Base-by-base conservation (phyloP, 1,140 invertebrate genomes). In the Magallana ariakensis region DNA sequence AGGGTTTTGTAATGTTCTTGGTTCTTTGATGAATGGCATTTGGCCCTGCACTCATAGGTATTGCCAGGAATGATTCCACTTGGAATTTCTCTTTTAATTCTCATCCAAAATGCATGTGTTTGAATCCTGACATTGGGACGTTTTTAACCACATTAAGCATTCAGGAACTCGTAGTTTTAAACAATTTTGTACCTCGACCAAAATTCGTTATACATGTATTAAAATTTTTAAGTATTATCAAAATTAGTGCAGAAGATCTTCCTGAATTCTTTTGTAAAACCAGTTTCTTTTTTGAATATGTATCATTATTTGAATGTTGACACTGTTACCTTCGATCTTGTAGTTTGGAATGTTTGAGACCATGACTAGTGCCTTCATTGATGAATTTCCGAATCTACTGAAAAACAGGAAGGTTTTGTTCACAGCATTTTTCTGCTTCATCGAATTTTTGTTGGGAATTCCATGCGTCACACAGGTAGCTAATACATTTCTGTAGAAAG, bases 381-480 rank as follows among this genome's bases (percentile, higher is more conserved):
- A 94, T 85, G 90, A 92, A 75, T 94, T 91, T 85, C 93, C 92
- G 11, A 58, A 88, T n/a, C 88, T 90, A 19, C 85, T 93, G 54
- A 86, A 88, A 11, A 90, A 91, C 53, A 89, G 87, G 53, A 92
- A 92, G 66, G 84, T 91, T 0, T 56, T 88, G 0, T 90, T 93
- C n/a, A 92, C 91, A 22, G 90, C 85, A 1, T 55, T 86, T 16
- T 88, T 92, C 66, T 93, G 93, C 82, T 85, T 92, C n/a, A 33
- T 92, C 7, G 90, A 92, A 75, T 92, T 92, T 60, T 60, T 92
- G 1, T 56, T 93, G 11, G 92, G 93, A 10, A 88, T 93, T 62
- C 90, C 91, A 3, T 91, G 91, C 62, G 82, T 93, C 1, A 91
- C 90, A 11, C 88, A 92, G 92, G 93, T 96, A 91, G 97, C 33